A percentile compares a stretch with the other conserved stretches of the same genome.
Evolutionary conservation across 2,888 invertebrate species (phyloP).

Genomic region (Auanema freiburgensis): DNA sequence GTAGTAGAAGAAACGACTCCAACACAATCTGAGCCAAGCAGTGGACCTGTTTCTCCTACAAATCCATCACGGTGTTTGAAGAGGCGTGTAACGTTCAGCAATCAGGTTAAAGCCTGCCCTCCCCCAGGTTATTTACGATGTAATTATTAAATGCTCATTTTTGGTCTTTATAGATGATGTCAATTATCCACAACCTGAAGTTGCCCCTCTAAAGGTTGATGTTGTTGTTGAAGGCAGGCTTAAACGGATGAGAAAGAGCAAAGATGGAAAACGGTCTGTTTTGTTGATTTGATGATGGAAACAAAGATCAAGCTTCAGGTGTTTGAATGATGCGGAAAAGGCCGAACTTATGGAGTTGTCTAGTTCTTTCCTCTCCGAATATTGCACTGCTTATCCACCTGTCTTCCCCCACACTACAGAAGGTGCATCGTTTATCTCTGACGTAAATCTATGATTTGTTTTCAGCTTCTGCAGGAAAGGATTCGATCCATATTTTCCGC

Average conservation of each 20-base stretch:
- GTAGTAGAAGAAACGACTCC: background rate
- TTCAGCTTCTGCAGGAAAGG: background rate
- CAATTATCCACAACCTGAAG: constrained; percentile 48
- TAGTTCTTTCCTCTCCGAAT: background rate
- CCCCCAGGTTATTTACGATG: constrained; percentile 45
- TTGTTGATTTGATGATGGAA: background rate
- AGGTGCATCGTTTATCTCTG: background rate
- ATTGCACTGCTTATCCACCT: background rate
- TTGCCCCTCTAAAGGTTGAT: constrained; percentile 55
- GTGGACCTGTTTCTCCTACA: constrained; percentile 8
- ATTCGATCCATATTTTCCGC: background rate
- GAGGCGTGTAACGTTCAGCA: constrained; percentile 58
- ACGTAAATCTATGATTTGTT: background rate
- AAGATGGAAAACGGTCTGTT: constrained; percentile 21
- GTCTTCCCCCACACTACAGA: background rate
- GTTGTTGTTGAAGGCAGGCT: constrained; percentile 34
- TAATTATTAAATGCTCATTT: background rate
- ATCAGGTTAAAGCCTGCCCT: constrained; percentile 58
- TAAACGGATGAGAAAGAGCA: constrained; percentile 23
- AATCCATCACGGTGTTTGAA: constrained; percentile 4
- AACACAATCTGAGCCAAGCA: constrained; percentile 6
- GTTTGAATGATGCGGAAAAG: too few relatives aligned
- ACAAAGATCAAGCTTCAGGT: too few relatives aligned
- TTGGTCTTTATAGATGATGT: constrained; percentile 41
- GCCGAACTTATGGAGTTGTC: background rate